Percentiles rank a stretch among this genome's conserved stretches.
These are phyloP conservation scores for Ranitomeya imitator DNA, from an alignment of 2,113 vertebrate genomes.

Conservation along the genomic window DNA sequence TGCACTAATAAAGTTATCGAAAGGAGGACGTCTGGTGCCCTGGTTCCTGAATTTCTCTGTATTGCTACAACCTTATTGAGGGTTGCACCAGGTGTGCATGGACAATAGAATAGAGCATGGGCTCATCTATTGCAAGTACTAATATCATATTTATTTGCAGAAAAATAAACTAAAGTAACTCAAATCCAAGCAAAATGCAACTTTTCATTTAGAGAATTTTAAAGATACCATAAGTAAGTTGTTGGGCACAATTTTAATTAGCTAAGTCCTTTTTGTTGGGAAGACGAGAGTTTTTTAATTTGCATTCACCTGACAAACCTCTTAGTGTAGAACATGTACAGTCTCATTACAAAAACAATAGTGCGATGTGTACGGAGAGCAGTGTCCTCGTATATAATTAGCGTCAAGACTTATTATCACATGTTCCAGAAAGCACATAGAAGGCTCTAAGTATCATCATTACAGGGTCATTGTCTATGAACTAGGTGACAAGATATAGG, in stretches of 20 bases:
- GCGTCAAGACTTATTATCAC: not conserved
- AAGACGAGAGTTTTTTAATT: not conserved
- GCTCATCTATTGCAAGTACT: too few relatives aligned
- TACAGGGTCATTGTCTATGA: slow-evolving; percentile 22
- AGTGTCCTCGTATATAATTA: slow-evolving; percentile 3
- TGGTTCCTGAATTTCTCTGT: too few relatives aligned
- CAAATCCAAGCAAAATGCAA: too few relatives aligned
- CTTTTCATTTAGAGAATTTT: too few relatives aligned
- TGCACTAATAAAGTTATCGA: too few relatives aligned
- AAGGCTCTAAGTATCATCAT: slow-evolving; percentile 8
- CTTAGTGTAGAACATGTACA: not conserved
- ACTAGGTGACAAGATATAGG: slow-evolving; percentile 2
- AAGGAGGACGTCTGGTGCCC: too few relatives aligned
- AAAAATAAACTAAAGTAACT: too few relatives aligned
- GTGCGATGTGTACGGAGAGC: not conserved
- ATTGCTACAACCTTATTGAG: too few relatives aligned
- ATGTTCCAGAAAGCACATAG: not conserved
- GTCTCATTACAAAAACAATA: slow-evolving; percentile 9
- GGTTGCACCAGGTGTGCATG: too few relatives aligned
- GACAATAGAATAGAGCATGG: too few relatives aligned
- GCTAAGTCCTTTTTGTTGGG: not conserved
- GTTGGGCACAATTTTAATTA: not conserved
- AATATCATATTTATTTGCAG: too few relatives aligned
- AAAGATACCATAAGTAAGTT: too few relatives aligned
- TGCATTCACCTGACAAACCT: not conserved